Evolutionary conservation across 1,140 invertebrate genomes (phyloP), one percentile per base, ranked within the genome.

Genomic region (Thereuonema tuberculata): DNA sequence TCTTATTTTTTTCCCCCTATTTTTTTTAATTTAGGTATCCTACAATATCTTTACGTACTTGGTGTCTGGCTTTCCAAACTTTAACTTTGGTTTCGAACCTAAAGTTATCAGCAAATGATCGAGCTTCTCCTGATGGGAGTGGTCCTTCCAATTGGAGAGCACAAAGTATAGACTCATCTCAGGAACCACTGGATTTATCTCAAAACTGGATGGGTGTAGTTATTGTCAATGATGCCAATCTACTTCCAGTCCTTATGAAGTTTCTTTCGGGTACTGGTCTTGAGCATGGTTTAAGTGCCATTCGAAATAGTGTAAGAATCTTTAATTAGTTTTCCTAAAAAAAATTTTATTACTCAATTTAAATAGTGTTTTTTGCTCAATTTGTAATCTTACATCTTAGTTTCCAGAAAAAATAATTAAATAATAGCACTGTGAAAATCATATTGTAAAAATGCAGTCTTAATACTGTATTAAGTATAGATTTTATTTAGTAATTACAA

Each of bases 31-130:
- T n/a, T 58, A 78, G 76, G 76, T 77, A 81, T 66, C 79, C 82
- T 23, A 80, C 80, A 54, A 77, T 86, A 46, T 83, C 84, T 37
- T 72, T 87, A 5, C 76, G 84, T 28, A 83, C 84, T 2, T 86
- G 85, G 85, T 84, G 82, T 62, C 75, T 85, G 43, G 82, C 82
- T 5, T 80, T 89, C 47, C 81, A 84, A 64, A 80, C 79, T 61
- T 71, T 85, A 50, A 72, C 71, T 14, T 60, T 76, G 24, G 62
- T 72, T 20, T 46, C 53, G 3, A 55, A 55, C 27, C 21, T 55
- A 14, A 26, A 29, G 17, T 17, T 28, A 5, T 3, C 2, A 12
- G n/a, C 62, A 65, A 26, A 61, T 64, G 55, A 64, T 20, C 17
- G 5, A 20, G 5, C 9, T 20, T 9, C 9, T 9, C 21, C 48